Evolutionary conservation across 2,888 invertebrate genomes (phyloP), one percentile per base, ranked within the genome.

Genomic region (Morpho helenor): DNA sequence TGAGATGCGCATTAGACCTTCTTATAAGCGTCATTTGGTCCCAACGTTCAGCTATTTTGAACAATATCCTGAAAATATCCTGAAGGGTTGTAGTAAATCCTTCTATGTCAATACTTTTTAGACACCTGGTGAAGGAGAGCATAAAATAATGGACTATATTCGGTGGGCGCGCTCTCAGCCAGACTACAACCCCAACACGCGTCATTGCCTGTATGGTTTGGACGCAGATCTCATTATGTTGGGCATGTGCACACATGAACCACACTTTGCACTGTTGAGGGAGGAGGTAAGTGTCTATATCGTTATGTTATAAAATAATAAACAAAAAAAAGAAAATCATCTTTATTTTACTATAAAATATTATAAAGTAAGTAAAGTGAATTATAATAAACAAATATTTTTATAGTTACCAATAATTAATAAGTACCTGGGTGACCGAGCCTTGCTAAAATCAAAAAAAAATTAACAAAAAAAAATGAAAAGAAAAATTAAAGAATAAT

Each of bases 111-210:
- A 16, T 31, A 7, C 4, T 40, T 46, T 8, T 9, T 68, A 95
- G 95, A 95, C 97, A 2, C 98, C 99, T 1, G 99, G 99, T 0
- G 99, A 99, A 91, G 99, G 98, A 0, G 98, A 99, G 82, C 98
- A 98, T 79, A 99, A 99, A 87, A 98, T 99, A 64, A 99, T 99
- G 99, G 99, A 99, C 82, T 99, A 97, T 77, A 99, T 99, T 68
- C 93, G 99, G 3, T 96, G 94, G 85, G 92, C 97, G 73, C 95
- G 97, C 70, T 93, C 97, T 0, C 94, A 95, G 77, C 94, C 95
- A 0, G 94, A 93, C 61, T 98, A 98, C 77, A 95, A 99, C 80
- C 94, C 96, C 0, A 96, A 98, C 79, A 98, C 98, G 0, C 90
- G 98, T 16, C 99, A 99, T 82, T 99, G 99, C 79, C 92, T 99